A percentile compares a stretch with the other conserved stretches of the same genome.
Evolutionary conservation across 2,113 vertebrate species (phyloP).

Genomic region (Dasyornis broadbenti): DNA sequence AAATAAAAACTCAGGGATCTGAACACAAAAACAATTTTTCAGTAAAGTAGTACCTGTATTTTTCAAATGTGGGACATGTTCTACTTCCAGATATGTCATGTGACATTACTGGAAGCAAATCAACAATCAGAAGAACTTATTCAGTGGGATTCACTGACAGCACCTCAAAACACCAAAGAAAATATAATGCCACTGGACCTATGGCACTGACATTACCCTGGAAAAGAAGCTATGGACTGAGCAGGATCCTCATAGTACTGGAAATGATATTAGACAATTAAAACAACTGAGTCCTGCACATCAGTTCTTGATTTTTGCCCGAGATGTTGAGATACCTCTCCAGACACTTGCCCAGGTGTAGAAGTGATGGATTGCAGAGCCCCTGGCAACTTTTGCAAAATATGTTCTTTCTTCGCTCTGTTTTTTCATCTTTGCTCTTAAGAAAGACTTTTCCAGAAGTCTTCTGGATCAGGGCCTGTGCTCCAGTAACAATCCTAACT

Average conservation of each 20-base stretch:
- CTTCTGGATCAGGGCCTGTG: not conserved
- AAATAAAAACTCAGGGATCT: not conserved
- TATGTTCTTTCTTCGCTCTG: not conserved
- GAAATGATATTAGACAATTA: not conserved
- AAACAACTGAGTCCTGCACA: not conserved
- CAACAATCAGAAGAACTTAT: not conserved
- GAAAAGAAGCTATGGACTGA: not conserved
- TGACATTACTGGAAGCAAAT: not conserved
- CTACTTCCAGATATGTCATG: not conserved
- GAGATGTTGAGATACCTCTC: not conserved
- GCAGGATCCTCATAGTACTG: not conserved
- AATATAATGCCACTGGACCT: not conserved
- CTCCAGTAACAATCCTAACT: not conserved
- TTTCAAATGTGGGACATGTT: not conserved
- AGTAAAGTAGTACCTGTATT: not conserved
- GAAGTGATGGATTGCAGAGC: not conserved
- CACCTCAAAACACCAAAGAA: not conserved
- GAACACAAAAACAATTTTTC: not conserved
- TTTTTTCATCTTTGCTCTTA: not conserved
- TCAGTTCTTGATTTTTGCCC: not conserved
- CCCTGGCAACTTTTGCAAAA: not conserved
- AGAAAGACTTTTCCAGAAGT: not conserved
- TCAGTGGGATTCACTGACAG: not conserved
- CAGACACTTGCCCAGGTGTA: not conserved
- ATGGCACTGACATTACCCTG: fast-evolving